These are phyloP conservation scores for Anser cygnoides DNA, from an alignment of 2,113 vertebrate species.

Conservation along the genomic window DNA sequence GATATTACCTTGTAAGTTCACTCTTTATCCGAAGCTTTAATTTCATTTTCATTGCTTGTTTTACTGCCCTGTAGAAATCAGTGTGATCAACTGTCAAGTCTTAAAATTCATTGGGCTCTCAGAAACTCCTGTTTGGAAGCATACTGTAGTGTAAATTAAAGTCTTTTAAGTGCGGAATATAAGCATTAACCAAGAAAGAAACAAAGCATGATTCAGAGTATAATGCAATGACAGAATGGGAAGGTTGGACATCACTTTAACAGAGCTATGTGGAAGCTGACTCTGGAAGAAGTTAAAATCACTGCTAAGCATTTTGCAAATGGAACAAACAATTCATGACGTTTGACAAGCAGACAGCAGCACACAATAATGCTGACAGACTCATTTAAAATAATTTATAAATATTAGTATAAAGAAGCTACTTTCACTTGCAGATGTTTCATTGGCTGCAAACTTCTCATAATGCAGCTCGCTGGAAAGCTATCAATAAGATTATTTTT, in stretches of 20 bases:
- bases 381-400: not conserved
- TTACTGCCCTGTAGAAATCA: not conserved
- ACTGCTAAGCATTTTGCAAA: not conserved
- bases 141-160: not conserved
- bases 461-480: not conserved
- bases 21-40: slow-evolving; percentile 1
- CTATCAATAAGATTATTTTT: not conserved
- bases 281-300: not conserved
- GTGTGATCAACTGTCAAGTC: not conserved
- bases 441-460: not conserved
- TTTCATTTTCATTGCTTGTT: slow-evolving; percentile 17
- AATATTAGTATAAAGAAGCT: not conserved
- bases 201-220: not conserved
- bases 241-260: not conserved
- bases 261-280: not conserved
- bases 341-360: not conserved
- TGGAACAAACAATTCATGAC: not conserved
- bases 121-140: not conserved
- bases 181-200: not conserved
- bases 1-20: not conserved
- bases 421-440: not conserved
- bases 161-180: not conserved
- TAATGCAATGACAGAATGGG: rapidly evolving
- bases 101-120: not conserved
- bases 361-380: not conserved